Evolutionary conservation across 2,113 vertebrate species (phyloP), one percentile per base, ranked within the genome.

Genomic region (Recurvirostra avosetta): DNA sequence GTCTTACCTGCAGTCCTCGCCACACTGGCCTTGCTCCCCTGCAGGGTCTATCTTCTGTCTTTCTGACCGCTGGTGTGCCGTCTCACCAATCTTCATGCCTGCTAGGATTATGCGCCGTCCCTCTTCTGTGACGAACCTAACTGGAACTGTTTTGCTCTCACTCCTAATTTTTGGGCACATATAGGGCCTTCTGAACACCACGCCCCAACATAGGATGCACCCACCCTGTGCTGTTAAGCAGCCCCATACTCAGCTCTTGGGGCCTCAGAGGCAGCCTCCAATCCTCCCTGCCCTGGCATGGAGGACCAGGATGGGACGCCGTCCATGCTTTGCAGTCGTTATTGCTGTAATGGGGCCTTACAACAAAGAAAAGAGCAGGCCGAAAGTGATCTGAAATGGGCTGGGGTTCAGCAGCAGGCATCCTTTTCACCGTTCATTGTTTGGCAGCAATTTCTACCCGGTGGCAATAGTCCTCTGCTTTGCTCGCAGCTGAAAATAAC

Each of bases 401-500:
- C 47, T 88, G 67, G 55, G 23, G 67, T 62, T 93, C 88, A 90
- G 90, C 72, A 90, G 50, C 79, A 83, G 75, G 88, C 72, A 88
- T 94, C 78, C 72, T 86, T 94, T 92, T 67, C 86, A 88, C 63
- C 5, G 15, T 22, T 59, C 65, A 45, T 56, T 92, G 87, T 90
- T 94, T 93, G 86, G 88, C 71, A 92, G 92, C 67, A 88, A 90
- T 97, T 95, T 84, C 86, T 71, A 63, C 68, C 47, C 25, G 1
- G 92, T 88, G 61, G 79, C 88, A 90, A 91, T 86, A 94, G 81
- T 93, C 90, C 90, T 88, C 72, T 61, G 65, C 79, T 95, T 97
- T 90, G 72, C 92, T 96, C 25, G 5, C 83, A 91, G 92, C 90
- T 93, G 94, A 95, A 96, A 97, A 92, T 95, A 93, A 93, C 79